Evolutionary conservation across 2,797 vertebrate genomes (phyloP), one percentile per base, ranked within the genome.

Genomic region (Hippoglossus hippoglossus): DNA sequence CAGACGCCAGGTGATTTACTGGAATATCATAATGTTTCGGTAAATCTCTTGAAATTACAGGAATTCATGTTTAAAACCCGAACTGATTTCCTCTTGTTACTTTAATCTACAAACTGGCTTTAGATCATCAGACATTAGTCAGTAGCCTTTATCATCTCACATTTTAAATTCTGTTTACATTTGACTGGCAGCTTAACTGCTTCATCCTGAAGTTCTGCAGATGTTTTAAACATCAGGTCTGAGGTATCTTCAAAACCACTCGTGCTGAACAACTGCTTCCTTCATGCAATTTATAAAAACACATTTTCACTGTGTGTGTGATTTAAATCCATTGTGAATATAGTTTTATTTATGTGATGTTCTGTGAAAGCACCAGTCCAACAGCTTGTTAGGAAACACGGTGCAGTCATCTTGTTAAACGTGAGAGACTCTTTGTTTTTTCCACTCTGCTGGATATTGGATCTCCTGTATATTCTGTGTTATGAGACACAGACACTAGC

Each of bases 221-320:
- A 59, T 73, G 15, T 12, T 5, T 13, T 1, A 15, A 19, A 22
- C 52, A 31, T 59, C 12, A 47, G 9, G 52, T 49, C 16, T 22
- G 36, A 36, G 36, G 36, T 36, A 12, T 36, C 11, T 11, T 12
- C 11, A 11, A 22, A 12, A 39, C 47, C 31, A 53, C 21, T 10
- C 7, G 18, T 68, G 59, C 25, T 50, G 16, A 41, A 57, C 28
- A 64, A 63, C 3, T 31, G 5, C 13, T 52, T 63, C 22, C 16
- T 50, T 63, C 53, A 25, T 51, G 46, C 36, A 36, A 53, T 34
- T 39, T 39, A 24, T 13, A 60, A 69, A 60, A 44, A 47, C 50
- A 26, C 36, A 39, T 39, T 10, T 10, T 39, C 36, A 2, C 1
- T 3, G 36, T 13, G 11, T 13, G 36, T 10, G 11, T 0, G 12